phyloP scores from a whole-genome alignment of 2,888 invertebrate genomes.

The Ennomos erosarius region DNA sequence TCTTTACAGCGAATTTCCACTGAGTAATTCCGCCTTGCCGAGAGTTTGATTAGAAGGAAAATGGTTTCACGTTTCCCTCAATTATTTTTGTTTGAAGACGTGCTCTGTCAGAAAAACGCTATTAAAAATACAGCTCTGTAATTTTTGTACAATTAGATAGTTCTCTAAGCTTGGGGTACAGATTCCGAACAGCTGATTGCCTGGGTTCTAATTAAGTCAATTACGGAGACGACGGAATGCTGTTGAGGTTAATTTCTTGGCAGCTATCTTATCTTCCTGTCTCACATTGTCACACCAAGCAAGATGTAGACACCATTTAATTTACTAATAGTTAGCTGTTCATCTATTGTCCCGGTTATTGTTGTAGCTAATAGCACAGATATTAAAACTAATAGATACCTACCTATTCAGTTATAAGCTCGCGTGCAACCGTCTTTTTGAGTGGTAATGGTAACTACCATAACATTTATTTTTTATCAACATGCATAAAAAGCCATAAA shows the following conservation, averaged over 20 bases:
- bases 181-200: conserved; percentile 18
- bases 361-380: no score
- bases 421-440: no score
- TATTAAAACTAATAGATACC: no score
- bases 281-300: conserved; percentile 5
- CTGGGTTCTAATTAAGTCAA: conserved; percentile 18
- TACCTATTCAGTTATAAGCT: no score
- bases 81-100: conserved; percentile 33
- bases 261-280: conserved; percentile 4
- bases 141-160: conserved; percentile 22
- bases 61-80: conserved; percentile 36
- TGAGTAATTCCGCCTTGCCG: conserved; percentile 31
- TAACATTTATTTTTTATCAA: no score
- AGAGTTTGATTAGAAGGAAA: conserved; percentile 39
- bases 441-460: no score
- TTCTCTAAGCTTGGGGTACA: conserved; percentile 2
- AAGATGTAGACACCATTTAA: not conserved
- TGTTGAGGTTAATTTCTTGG: conserved; percentile 6
- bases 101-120: conserved; percentile 20
- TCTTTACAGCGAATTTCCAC: conserved; percentile 35
- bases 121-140: conserved; percentile 23
- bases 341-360: no score
- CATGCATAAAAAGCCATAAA: no score
- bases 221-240: conserved; percentile 7
- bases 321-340: no score